A percentile compares a stretch with the other conserved stretches of the same genome.
Evolutionary conservation across 1,140 invertebrate species (phyloP).

Genomic region (Palaemon carinicauda): DNA sequence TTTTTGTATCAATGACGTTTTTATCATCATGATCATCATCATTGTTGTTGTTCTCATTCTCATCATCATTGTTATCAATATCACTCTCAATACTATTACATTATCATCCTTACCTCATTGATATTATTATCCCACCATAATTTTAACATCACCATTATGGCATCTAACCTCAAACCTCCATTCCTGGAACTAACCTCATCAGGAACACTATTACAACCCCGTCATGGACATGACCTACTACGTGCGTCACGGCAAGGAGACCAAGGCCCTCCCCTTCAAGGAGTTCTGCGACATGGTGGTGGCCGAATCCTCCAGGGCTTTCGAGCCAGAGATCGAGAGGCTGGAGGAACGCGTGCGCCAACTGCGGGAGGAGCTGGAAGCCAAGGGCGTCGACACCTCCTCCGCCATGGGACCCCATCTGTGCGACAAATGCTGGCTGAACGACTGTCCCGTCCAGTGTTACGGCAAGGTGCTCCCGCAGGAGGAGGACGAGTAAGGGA

Average conservation of each 20-base stretch:
- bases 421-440: not conserved
- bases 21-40: too few relatives aligned
- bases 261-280: slow-evolving; percentile 10
- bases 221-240: slow-evolving; percentile 1
- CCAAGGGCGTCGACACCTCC: not conserved
- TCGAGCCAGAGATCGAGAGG: not conserved
- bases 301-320: not conserved
- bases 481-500: not conserved
- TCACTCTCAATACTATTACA: too few relatives aligned
- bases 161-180: too few relatives aligned
- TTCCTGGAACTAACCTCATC: not conserved
- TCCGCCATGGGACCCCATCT: slow-evolving; percentile 9
- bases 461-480: not conserved
- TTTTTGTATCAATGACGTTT: too few relatives aligned
- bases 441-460: slow-evolving; percentile 7
- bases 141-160: not conserved
- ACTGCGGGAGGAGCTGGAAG: slow-evolving; percentile 10
- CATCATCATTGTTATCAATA: too few relatives aligned
- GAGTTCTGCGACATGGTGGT: slow-evolving; percentile 4
- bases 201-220: slow-evolving; percentile 27
- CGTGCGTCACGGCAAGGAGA: not conserved
- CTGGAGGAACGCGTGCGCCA: not conserved
- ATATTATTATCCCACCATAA: not conserved
- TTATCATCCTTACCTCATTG: too few relatives aligned
- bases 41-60: too few relatives aligned